Evolutionary conservation across 2,888 invertebrate species (phyloP).

Genomic region (Steinernema carpocapsae): DNA sequence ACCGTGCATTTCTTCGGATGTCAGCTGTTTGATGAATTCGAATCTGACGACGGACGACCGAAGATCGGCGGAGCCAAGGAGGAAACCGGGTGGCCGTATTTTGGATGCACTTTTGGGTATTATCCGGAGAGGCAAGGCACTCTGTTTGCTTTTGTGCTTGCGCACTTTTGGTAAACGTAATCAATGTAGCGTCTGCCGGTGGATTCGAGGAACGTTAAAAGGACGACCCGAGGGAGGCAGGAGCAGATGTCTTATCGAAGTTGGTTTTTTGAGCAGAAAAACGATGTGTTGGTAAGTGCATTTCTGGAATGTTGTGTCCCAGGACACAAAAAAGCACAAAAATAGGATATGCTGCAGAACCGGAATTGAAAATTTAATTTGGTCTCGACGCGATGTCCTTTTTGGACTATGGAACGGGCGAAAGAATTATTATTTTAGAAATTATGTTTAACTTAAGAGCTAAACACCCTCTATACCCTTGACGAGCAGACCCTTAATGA

Average conservation of each 20-base stretch:
- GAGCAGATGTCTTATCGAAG: background rate
- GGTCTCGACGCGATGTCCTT: too few species aligned
- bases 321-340: too few species aligned
- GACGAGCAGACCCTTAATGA: too few species aligned
- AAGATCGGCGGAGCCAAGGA: constrained; percentile 1
- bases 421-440: too few species aligned
- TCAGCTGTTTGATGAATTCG: constrained; percentile 19
- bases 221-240: background rate
- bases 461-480: too few species aligned
- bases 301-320: too few species aligned
- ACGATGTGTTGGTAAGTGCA: too few species aligned
- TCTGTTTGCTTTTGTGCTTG: background rate
- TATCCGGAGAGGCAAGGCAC: background rate
- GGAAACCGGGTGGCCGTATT: background rate
- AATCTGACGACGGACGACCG: background rate
- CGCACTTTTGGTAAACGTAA: background rate
- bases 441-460: too few species aligned
- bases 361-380: too few species aligned
- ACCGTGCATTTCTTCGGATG: too few species aligned
- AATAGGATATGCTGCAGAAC: too few species aligned
- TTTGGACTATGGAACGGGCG: too few species aligned
- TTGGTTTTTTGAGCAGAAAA: background rate
- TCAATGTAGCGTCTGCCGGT: background rate
- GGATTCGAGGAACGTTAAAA: background rate
- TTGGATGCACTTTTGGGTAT: constrained; percentile 1